phyloP scores from a whole-genome alignment of 1,140 invertebrate species.

The Sycophaga agraensis region DNA sequence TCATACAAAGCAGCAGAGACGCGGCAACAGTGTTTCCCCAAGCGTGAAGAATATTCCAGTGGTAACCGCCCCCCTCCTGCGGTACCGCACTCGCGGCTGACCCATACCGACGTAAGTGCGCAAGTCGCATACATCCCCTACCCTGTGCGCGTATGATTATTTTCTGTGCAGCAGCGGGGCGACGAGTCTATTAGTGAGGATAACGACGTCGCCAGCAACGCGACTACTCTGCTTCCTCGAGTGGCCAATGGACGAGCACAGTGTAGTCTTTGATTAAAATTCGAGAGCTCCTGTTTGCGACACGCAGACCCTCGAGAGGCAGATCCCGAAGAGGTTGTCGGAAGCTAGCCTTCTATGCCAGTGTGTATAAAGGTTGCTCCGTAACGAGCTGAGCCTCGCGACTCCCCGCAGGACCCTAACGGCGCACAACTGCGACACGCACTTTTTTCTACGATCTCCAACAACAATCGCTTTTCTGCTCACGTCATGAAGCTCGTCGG shows the following conservation, averaged over 20 bases:
- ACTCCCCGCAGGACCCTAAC: too few relatives aligned
- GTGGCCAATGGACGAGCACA: constrained; percentile 43
- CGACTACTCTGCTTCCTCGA: not conserved
- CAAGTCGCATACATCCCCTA: not conserved
- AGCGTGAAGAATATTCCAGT: constrained; percentile 34
- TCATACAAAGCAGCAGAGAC: not conserved
- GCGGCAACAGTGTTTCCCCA: constrained; percentile 3
- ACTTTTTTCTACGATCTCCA: not conserved
- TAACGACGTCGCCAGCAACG: not conserved
- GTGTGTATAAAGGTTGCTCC: constrained; percentile 80
- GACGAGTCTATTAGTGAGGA: not conserved
- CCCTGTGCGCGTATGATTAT: not conserved
- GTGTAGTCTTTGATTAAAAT: constrained; percentile 39
- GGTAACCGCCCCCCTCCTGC: not conserved
- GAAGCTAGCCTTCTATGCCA: constrained; percentile 76
- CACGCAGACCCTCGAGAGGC: not conserved
- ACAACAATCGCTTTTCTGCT: not conserved
- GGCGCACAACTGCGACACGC: not conserved
- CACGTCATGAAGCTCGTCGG: constrained; percentile 37
- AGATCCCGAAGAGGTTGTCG: constrained; percentile 11
- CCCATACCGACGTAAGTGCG: too few relatives aligned
- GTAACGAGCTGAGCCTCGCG: not conserved
- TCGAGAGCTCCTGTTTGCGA: constrained; percentile 1
- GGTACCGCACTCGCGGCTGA: too few relatives aligned
- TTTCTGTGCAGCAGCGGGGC: not conserved